These are phyloP conservation scores for Epinotia brunnichana DNA, from an alignment of 2,888 invertebrate genomes.

Conservation along the genomic window DNA sequence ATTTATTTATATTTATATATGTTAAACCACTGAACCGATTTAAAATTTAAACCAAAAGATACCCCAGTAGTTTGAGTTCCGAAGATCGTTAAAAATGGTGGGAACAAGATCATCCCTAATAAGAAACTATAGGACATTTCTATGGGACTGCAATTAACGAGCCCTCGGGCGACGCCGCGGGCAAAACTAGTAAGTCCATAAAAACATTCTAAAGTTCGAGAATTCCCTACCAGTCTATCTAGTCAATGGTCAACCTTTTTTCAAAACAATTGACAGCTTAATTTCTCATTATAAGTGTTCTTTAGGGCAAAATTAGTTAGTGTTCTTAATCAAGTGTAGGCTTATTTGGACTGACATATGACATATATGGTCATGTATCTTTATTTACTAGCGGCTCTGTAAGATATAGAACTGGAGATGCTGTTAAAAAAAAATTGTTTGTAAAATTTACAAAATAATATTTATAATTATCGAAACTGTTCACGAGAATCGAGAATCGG, in stretches of 20 bases:
- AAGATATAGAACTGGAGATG: too few species aligned
- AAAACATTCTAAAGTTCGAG: constrained; percentile 7
- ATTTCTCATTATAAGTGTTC: constrained; percentile 4
- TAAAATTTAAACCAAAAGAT: too few species aligned
- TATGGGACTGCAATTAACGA: neutral
- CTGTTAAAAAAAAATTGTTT: too few species aligned
- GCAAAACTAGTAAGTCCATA: neutral
- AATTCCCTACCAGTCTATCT: constrained; percentile 8
- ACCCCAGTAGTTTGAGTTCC: too few species aligned
- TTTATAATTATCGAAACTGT: too few species aligned
- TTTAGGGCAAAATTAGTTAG: constrained; percentile 24
- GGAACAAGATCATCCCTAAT: neutral
- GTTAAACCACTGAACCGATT: too few species aligned
- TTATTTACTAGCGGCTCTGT: neutral
- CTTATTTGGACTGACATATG: constrained; percentile 5
- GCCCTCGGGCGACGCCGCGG: neutral
- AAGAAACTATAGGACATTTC: neutral
- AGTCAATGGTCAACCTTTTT: constrained; percentile 6
- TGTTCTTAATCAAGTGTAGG: neutral
- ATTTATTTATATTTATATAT: too few species aligned
- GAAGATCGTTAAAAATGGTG: too few species aligned
- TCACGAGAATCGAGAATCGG: too few species aligned
- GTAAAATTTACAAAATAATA: too few species aligned
- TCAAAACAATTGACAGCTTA: constrained; percentile 33
- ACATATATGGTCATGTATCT: constrained; percentile 1